Evolutionary conservation across 1,140 invertebrate species (phyloP), one percentile per base, ranked within the genome.

Genomic region (Propsilocerus akamusi): DNA sequence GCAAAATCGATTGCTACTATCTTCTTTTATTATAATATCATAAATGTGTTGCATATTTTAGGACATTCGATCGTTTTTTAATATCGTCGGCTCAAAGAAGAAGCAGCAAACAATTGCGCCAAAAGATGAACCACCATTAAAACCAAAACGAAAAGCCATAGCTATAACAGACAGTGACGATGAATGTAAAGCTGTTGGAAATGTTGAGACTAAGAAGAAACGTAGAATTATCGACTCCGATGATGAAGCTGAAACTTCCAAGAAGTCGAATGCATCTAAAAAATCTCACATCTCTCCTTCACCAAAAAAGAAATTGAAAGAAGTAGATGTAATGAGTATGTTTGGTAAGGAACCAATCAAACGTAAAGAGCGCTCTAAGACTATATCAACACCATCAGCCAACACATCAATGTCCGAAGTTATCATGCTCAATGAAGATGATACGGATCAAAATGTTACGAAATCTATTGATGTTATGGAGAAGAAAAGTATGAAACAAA

Each of bases 361-460:
- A 53, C 63, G 72, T 55, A 62, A 64, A 32, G 61, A 68, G 53
- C 57, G 62, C 48, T 37, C 66, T 53, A 58, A 64, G 4, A 68
- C 67, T 47, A 49, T 46, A 30, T 34, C 10, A 52, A 55, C 54
- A 50, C 46, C 37, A 30, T 54, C 26, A 51, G 53, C 26, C 34
- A 55, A 56, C 26, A n/a, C 50, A 66, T 64, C 26, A 52, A 52
- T 14, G 61, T 66, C 69, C 28, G 70, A 74, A 64, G 55, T 64
- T 47, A 72, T 72, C 52, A 69, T 75, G 49, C 75, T 81, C 58
- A 69, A 72, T 51, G 78, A 84, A 70, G 71, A 76, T 48, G 74
- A 80, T 54, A 84, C 85, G 65, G 70, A 77, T 57, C 70, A 73
- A 55, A 78, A 76, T 23, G 59, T 84, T 12, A 56, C 73, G 51